Percentiles rank a stretch among this genome's conserved stretches.
Conservation (phyloP, 2,113 vertebrate species). For the Nothobranchius furzeri region DNA sequence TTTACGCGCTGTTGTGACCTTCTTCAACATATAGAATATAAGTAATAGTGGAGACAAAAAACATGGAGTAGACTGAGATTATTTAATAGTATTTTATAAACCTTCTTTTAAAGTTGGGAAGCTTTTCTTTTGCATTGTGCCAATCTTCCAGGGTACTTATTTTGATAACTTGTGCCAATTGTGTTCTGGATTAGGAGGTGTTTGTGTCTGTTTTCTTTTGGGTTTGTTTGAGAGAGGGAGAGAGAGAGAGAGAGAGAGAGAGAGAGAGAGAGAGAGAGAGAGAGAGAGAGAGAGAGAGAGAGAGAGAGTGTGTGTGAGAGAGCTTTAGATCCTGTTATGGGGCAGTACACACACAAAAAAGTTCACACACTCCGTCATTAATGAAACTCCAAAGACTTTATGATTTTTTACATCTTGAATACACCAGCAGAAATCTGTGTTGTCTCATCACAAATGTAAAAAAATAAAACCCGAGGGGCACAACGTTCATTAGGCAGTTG, state of each 20-base stretch:
- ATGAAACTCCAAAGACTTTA: constrained; percentile 77
- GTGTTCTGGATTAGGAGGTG: constrained; percentile 56
- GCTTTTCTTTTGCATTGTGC: constrained; percentile 74
- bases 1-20: constrained; percentile 65
- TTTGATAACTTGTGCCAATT: constrained; percentile 78
- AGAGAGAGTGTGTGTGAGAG: background rate
- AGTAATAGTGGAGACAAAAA: constrained; percentile 69
- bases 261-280: background rate
- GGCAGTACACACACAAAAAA: background rate
- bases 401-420: constrained; percentile 71
- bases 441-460: constrained; percentile 45
- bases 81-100: constrained; percentile 73
- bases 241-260: background rate
- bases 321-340: constrained; percentile 37
- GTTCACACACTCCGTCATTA: constrained; percentile 33
- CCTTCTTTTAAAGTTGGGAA: constrained; percentile 72
- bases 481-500: constrained; percentile 21
- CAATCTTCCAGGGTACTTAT: constrained; percentile 79
- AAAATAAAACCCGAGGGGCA: constrained; percentile 21
- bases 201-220: constrained; percentile 15
- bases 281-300: background rate
- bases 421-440: constrained; percentile 79
- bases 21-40: constrained; percentile 76
- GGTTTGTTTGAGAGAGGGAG: constrained; percentile 5
- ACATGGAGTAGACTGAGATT: constrained; percentile 70